A percentile compares a stretch with the other conserved stretches of the same genome.
phyloP scores from a whole-genome alignment of 2,113 vertebrate species.

The Melospiza georgiana region DNA sequence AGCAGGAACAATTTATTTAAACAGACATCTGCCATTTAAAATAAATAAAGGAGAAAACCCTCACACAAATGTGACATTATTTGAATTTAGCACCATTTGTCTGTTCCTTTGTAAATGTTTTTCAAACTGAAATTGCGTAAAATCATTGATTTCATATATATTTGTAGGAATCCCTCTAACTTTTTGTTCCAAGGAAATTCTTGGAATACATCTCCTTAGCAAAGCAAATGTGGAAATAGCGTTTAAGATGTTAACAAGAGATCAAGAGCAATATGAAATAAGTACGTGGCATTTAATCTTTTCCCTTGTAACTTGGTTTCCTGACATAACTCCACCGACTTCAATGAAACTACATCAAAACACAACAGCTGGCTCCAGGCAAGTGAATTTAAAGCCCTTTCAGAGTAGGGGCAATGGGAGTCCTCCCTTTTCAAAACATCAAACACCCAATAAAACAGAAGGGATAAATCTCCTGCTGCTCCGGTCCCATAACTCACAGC shows the following conservation, averaged over 20 bases:
- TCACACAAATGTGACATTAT: not conserved
- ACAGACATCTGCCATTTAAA: not conserved
- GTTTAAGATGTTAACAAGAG: not conserved
- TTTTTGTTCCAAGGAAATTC: not conserved
- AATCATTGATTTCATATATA: not conserved
- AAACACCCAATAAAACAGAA: constrained; percentile 4
- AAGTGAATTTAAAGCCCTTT: not conserved
- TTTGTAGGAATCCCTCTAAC: not conserved
- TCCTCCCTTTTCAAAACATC: constrained; percentile 14
- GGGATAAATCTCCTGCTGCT: not conserved
- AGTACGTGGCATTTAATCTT: not conserved
- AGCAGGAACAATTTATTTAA: not conserved
- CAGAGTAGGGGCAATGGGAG: not conserved
- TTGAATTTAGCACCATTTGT: not conserved
- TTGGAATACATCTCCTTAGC: not conserved
- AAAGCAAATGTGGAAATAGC: not conserved
- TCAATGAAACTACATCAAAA: constrained; percentile 19
- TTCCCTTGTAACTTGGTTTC: not conserved
- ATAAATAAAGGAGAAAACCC: not conserved
- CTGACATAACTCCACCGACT: not conserved
- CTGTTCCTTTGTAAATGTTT: not conserved
- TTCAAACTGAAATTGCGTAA: not conserved
- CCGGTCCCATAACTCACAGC: not conserved
- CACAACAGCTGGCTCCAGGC: constrained; percentile 7
- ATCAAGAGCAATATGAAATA: not conserved